Base-by-base conservation (phyloP, 2,797 vertebrate species). In the Takifugu ocellatus region DNA sequence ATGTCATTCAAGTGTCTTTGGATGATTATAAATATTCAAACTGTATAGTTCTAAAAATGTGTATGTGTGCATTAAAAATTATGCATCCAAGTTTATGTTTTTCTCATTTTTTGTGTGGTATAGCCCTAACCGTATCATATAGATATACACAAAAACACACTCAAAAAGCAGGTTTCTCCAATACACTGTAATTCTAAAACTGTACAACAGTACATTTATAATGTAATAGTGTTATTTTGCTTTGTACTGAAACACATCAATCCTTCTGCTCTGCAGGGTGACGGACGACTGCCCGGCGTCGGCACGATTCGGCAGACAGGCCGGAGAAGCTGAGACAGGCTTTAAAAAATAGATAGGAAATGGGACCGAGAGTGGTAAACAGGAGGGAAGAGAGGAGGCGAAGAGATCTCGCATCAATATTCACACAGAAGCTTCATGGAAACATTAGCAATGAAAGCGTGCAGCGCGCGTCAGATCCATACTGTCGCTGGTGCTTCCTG, bases 291-390 rank as follows among this genome's bases (percentile, higher is more conserved):
- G 79, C 78, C 77, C 67, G 50, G 25, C 27, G 47, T 74, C 51
- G 21, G 54, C 59, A 53, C 77, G 70, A 73, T 64, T 60, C 56
- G 70, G 66, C 78, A 71, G 54, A 62, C 66, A 68, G 76, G 84
- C 84, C 82, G 81, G 79, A 75, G 83, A 61, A 63, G 59, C 58
- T 84, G 82, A 80, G 79, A 79, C 53, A 47, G 63, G 71, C 70
- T 55, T 25, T 61, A 44, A 56, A 68, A 47, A 63, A 54, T 45
- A 46, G 53, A 48, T 51, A 54, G 50, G 33, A 67, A 51, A 61
- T 6, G 39, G 31, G 49, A 75, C 3, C 54, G 33, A 44, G 36
- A 65, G 33, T 26, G 14, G 53, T 61, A 53, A 51, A 21, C 49
- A 7, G 47, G 48, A 46, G 51, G 49, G 36, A 26, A 27, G 27